Base-by-base conservation (phyloP, 2,888 invertebrate genomes). In the Nineta flava region DNA sequence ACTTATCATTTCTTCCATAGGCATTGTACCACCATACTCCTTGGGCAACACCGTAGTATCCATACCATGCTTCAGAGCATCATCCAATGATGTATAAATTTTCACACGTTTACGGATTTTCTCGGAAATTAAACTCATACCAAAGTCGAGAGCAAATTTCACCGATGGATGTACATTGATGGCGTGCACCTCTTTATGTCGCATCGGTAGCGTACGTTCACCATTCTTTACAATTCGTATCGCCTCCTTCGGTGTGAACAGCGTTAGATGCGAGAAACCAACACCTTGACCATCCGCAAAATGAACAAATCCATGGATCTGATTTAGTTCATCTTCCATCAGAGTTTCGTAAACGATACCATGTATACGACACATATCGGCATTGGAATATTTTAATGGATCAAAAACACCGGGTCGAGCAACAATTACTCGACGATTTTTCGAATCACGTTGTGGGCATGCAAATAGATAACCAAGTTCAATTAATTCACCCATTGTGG, bases 1-100 rank as follows among this genome's bases (percentile, higher is more conserved):
- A 86, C 87, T 78, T 55, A 87, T 86, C 86, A 88, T 87, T 61
- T 87, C 80, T 46, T 76, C 74, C 81, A 87, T 81, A 0, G 87
- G 86, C 68, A 86, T 80, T n/a, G 70, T 74, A 9, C 88, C 88
- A 4, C 88, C 88, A 58, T 87, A 88, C 61, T 88, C 88, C 57
- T 81, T 78, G 0, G 88, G 88, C 49, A 90, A 64, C 2, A 76
- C 70, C 38, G 69, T 66, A 38, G 47, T 54, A 52, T 69, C 67
- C 42, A 70, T 56, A 17, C 62, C 64, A 47, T 58, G 53, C n/a
- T 65, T 66, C 45, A 69, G 54, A 9, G 69, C 69, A 6, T 83
- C 79, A 1, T 79, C 75, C 7, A 77, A 58, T 38, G 74, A 70
- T 10, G 79, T 77, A 62, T 80, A 80, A 32, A 83, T 70, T 53